These are phyloP conservation scores for Litoditis marina DNA, from an alignment of 2,888 invertebrate genomes.

Conservation along the genomic window DNA sequence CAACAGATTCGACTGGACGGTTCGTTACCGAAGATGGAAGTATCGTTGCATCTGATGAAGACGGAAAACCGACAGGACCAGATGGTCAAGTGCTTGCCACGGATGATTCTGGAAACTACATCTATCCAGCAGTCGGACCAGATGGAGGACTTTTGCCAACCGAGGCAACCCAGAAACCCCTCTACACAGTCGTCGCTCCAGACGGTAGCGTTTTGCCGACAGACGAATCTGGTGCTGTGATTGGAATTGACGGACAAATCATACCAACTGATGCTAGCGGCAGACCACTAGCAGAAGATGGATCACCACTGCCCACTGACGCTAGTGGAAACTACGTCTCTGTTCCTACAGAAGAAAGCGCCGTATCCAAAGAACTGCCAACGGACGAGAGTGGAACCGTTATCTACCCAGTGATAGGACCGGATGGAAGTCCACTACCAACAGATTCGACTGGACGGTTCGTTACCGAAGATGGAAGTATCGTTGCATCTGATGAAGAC, in stretches of 20 bases:
- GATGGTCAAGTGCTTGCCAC: constrained; percentile 23
- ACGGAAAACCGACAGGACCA: constrained; percentile 27
- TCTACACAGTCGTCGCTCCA: constrained; percentile 15
- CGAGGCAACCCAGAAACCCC: constrained; percentile 22
- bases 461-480: constrained; percentile 14
- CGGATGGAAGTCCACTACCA: constrained; percentile 34
- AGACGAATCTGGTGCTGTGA: constrained; percentile 25
- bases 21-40: constrained; percentile 7
- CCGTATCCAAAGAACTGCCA: no score
- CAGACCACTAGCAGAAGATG: constrained; percentile 15
- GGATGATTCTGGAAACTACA: constrained; percentile 16
- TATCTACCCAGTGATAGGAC: constrained; percentile 26
- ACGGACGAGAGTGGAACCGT: constrained; percentile 23
- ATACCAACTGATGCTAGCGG: constrained; percentile 35
- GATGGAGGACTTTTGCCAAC: constrained; percentile 24
- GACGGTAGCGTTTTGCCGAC: constrained; percentile 34
- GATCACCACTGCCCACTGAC: constrained; percentile 26
- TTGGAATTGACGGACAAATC: background rate
- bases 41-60: constrained; percentile 30
- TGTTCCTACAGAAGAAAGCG: no score
- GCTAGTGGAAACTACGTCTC: constrained; percentile 20
- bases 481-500: constrained; percentile 14
- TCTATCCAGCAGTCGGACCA: constrained; percentile 15
- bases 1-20: constrained; percentile 13
- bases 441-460: constrained; percentile 29